Evolutionary conservation across 2,797 vertebrate species (phyloP).

Genomic region (Chiloscyllium punctatum): DNA sequence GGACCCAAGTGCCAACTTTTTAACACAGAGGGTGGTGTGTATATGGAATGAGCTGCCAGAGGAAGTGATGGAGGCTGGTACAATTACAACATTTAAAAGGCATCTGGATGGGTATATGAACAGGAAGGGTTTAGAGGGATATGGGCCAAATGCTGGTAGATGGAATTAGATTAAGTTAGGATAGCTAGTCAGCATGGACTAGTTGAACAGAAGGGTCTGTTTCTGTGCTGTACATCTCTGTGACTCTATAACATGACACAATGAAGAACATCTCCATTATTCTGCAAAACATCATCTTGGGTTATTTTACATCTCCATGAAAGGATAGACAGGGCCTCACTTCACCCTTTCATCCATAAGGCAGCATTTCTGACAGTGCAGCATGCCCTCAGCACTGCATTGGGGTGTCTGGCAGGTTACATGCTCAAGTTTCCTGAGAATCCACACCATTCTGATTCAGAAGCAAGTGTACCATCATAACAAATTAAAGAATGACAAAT

Average conservation of each 20-base stretch:
- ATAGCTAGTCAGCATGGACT: too few species aligned
- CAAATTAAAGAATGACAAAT: background rate
- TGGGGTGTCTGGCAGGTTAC: background rate
- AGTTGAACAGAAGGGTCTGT: too few species aligned
- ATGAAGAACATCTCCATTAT: background rate
- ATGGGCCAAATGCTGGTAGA: too few species aligned
- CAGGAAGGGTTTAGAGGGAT: too few species aligned
- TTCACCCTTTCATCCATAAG: background rate
- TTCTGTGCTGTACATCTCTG: too few species aligned
- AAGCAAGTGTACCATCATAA: background rate
- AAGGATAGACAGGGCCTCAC: background rate
- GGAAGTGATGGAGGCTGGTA: too few species aligned
- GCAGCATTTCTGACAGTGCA: background rate
- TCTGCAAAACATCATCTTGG: background rate
- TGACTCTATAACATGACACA: background rate
- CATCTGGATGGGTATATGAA: too few species aligned
- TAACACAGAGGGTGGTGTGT: too few species aligned
- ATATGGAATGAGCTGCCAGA: too few species aligned
- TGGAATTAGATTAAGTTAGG: too few species aligned
- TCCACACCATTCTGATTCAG: background rate
- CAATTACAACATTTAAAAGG: too few species aligned
- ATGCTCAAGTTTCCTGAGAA: background rate
- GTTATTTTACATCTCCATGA: background rate
- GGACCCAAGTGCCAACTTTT: too few species aligned
- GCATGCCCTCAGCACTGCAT: background rate